Evolutionary conservation across 2,888 invertebrate genomes (phyloP), one percentile per base, ranked within the genome.

Genomic region (Andrena praecox): DNA sequence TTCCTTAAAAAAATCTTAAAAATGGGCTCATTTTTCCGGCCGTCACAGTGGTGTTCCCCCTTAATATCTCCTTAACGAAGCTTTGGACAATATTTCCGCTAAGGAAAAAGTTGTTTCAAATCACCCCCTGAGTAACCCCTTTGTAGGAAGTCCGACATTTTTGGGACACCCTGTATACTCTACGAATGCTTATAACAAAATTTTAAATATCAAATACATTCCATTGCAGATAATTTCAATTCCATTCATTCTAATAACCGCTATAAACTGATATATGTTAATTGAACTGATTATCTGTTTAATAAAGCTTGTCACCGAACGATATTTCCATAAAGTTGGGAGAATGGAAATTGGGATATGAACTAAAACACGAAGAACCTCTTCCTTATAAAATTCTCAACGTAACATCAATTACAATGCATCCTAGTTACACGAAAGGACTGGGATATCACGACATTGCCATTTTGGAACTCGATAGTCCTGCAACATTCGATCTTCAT

Each of bases 311-410:
- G 2, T 93, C 94, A 33, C 95, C 97, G 16, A 95, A 94, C 86
- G 96, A 97, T 91, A 95, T 97, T 0, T 95, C 97, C 0, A 96
- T 97, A 87, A 97, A 97, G 91, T 96, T 96, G 0, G 98, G 98
- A 0, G 97, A 97, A 95, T 97, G 97, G 97, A 97, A 97, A 90
- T 94, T 98, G 2, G 97, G 97, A 62, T 96, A 97, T 88, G 97
- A 97, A 85, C 87, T 93, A 12, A 89, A 91, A 71, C 88, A 93
- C 77, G 97, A 97, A 70, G 97, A 97, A 89, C 97, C 97, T 0
- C 94, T 97, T 16, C 96, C 97, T 0, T 97, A 97, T 95, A 97
- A 97, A 93, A 96, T 97, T 74, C 95, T 96, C 0, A 96, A 96
- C 68, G 97, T 97, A 10, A 95, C 96, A 29, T 95, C 95, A 2